Evolutionary conservation across 2,113 vertebrate species (phyloP).

Genomic region (Mesembrinibis cayennensis): DNA sequence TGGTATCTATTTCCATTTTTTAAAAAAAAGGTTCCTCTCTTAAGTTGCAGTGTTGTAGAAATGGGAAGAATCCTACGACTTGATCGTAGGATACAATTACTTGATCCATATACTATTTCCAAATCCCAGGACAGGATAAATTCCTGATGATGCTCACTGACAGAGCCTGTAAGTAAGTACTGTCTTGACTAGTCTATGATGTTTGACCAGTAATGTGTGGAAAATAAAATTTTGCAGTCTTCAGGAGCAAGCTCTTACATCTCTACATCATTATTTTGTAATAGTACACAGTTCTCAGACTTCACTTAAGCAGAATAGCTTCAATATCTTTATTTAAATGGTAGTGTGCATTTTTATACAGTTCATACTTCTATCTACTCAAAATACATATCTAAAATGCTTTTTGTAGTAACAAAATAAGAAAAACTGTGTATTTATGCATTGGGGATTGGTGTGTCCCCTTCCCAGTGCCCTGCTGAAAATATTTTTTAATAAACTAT

Average conservation of each 20-base stretch:
- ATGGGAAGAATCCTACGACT: not conserved
- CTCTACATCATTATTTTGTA: not conserved
- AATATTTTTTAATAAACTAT: not conserved
- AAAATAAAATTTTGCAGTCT: not conserved
- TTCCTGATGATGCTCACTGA: not conserved
- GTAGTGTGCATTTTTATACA: not conserved
- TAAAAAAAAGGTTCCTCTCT: not conserved
- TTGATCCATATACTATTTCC: not conserved
- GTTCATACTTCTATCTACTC: not conserved
- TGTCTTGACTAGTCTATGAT: not conserved
- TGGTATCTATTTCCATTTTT: not conserved
- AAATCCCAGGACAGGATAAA: not conserved
- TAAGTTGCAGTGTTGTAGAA: not conserved
- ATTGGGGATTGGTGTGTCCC: not conserved
- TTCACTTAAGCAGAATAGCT: not conserved
- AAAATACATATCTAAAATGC: not conserved
- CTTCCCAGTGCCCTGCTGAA: not conserved
- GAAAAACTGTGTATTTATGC: not conserved
- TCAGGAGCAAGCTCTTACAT: not conserved
- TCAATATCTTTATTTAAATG: not conserved
- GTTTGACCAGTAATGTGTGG: not conserved
- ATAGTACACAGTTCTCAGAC: not conserved
- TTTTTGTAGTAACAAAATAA: not conserved
- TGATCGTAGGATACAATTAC: not conserved
- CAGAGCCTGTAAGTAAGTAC: not conserved